phyloP scores from a whole-genome alignment of 2,797 vertebrate species.

The Cryptoblepharus egeriae region DNA sequence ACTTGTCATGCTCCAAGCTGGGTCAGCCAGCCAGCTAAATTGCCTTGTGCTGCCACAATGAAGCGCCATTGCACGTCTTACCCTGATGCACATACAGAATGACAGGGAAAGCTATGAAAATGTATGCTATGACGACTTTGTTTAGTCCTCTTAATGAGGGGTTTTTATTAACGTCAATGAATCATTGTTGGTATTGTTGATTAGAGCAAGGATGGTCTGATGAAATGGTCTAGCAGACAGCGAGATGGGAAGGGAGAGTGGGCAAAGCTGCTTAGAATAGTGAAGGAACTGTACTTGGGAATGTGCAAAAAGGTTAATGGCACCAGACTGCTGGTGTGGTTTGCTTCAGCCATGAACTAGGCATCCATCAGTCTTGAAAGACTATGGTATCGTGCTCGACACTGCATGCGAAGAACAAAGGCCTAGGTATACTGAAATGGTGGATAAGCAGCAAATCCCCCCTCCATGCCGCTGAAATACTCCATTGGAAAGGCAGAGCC shows the following conservation, averaged over 20 bases:
- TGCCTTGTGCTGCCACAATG: neutral
- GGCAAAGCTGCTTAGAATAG: neutral
- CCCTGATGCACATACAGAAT: neutral
- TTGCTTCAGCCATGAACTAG: too few species aligned
- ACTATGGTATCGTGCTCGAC: too few species aligned
- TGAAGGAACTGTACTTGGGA: neutral
- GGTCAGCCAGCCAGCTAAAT: neutral
- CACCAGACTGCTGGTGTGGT: neutral
- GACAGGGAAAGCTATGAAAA: neutral
- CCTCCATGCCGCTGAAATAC: too few species aligned
- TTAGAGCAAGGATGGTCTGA: neutral
- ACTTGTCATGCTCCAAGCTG: neutral
- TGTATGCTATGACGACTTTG: neutral
- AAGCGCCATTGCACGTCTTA: neutral
- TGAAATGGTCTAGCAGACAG: neutral
- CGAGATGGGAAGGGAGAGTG: neutral
- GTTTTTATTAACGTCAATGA: neutral
- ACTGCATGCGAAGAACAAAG: too few species aligned
- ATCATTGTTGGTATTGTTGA: neutral
- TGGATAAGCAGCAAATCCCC: too few species aligned
- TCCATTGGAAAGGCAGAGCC: too few species aligned
- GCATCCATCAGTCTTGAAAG: too few species aligned
- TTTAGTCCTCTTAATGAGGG: neutral
- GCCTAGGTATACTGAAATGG: too few species aligned
- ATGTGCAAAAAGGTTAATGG: neutral